Base-by-base conservation (phyloP, 2,888 invertebrate genomes). In the Asteroscopus sphinx region DNA sequence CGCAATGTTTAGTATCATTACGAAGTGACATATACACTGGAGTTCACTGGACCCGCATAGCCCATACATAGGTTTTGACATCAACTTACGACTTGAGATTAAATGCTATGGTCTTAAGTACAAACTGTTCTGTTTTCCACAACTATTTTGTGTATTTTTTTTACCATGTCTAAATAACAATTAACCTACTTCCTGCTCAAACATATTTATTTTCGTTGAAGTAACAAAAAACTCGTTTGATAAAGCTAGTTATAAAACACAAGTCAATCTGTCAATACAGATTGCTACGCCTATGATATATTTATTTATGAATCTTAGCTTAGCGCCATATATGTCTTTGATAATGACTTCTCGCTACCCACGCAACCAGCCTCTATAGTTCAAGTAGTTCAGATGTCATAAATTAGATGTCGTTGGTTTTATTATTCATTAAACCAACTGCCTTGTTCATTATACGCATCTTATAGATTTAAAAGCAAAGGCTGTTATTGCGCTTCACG, bases 321-420 rank as follows among this genome's bases (percentile, higher is more conserved):
- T 65, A 12, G 25, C 33, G 16, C 30, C 45, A 30, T 39, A 17
- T 16, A 56, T 7, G 46, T 30, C 13, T 55, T 42, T 47, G 13
- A 13, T 47, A 65, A 33, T 47, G 33, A 7, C 28, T 13, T 7
- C 35, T 28, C 17, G 26, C 58, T 33, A 39, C 57, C 66, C 46
- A 65, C 62, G 17, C 25, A 7, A 3, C 3, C n/a, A 4, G n/a
- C 2, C 25, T 5, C 21, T 21, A 0, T 21, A 4, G 21, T 21
- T 41, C 26, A 42, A 36, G 41, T 26, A 65, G 57, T 65, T 47
- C 28, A 41, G 30, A 58, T 26, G 12, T 32, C 41, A 41, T 46
- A 55, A 46, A 26, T 47, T 6, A 21, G 4, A 21, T 6, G 21
- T 21, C 6, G 44, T 30, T 36, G 9, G 8, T 35, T 15, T 7